Conservation (phyloP, 2,797 vertebrate species). For the Epinephelus awoara region DNA sequence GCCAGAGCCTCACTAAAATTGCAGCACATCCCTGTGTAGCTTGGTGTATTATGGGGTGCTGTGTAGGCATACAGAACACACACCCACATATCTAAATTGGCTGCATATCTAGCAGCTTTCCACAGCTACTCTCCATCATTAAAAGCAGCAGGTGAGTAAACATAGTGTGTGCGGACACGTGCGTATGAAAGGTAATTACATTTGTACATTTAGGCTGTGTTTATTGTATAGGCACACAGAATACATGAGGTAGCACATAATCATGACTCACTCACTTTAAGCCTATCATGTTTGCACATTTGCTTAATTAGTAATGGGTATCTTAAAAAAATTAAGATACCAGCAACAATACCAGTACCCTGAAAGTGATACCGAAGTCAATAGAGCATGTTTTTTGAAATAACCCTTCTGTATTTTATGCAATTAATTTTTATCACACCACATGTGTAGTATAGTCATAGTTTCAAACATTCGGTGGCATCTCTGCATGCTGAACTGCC, state of each 20-base stretch:
- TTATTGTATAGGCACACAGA: conserved; percentile 27
- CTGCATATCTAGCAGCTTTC: conserved; percentile 20
- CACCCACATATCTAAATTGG: conserved; percentile 19
- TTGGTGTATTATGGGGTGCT: background rate
- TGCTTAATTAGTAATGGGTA: background rate
- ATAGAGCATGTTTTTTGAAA: too few species aligned
- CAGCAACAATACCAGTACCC: too few species aligned
- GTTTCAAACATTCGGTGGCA: too few species aligned
- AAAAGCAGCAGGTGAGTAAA: conserved; percentile 43
- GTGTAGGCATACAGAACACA: conserved; percentile 13
- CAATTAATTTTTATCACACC: too few species aligned
- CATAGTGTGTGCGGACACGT: background rate
- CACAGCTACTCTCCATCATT: conserved; percentile 4
- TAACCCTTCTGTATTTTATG: too few species aligned
- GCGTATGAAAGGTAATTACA: conserved; percentile 21
- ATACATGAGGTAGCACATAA: conserved; percentile 29
- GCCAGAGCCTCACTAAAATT: conserved; percentile 12
- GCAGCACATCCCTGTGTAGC: background rate
- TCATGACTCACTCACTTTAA: conserved; percentile 12
- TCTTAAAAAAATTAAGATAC: too few species aligned
- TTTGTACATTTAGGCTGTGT: conserved; percentile 21
- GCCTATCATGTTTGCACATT: conserved; percentile 46
- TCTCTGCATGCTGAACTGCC: too few species aligned
- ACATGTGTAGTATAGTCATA: too few species aligned
- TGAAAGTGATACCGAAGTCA: too few species aligned